Evolutionary conservation across 2,113 vertebrate species (phyloP).

Genomic region (Malurus cyaneus): DNA sequence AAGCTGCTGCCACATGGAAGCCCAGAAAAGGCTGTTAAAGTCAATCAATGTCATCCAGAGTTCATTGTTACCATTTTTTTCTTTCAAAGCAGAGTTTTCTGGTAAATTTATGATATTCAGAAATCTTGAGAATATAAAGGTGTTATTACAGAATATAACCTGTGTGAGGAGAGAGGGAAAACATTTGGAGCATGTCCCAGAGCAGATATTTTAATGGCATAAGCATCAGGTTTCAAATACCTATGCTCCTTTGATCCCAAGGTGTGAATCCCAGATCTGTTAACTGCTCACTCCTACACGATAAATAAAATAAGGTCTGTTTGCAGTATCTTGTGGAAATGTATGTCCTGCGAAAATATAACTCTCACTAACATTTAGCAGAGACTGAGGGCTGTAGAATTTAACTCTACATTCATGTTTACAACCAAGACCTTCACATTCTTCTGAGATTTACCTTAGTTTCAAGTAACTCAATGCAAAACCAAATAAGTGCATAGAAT

Average conservation of each 20-base stretch:
- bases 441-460: not conserved
- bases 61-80: not conserved
- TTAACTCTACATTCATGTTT: not conserved
- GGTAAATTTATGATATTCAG: not conserved
- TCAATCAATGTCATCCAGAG: not conserved
- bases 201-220: not conserved
- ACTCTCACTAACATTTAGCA: not conserved
- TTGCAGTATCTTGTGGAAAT: not conserved
- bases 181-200: not conserved
- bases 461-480: not conserved
- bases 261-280: slow-evolving; percentile 25
- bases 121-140: not conserved
- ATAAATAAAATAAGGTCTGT: not conserved
- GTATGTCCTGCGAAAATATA: not conserved
- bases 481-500: not conserved
- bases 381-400: not conserved
- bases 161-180: not conserved
- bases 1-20: not conserved
- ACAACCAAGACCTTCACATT: not conserved
- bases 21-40: not conserved
- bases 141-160: slow-evolving; percentile 13
- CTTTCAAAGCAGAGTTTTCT: not conserved
- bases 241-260: slow-evolving; percentile 23
- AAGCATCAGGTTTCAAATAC: slow-evolving; percentile 30
- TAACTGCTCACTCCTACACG: not conserved